Conservation (phyloP, 64 coral and sea anemone genomes). For the Montipora foliosa region DNA sequence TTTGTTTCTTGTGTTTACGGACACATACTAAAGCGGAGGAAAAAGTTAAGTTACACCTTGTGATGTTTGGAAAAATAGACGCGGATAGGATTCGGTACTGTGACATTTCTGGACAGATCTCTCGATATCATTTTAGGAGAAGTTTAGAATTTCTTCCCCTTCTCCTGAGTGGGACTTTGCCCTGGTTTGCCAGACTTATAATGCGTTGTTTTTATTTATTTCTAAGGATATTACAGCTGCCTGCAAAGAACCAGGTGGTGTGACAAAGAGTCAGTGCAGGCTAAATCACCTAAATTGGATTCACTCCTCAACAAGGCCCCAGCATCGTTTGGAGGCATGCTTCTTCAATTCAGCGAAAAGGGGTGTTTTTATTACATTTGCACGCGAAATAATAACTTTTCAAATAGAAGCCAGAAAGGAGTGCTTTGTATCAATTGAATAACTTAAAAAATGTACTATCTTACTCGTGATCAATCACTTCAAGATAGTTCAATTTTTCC, state of each 20-base stretch:
- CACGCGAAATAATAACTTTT: slow-evolving; percentile 96
- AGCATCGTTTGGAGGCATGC: slow-evolving; percentile 82
- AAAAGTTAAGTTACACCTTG: no score
- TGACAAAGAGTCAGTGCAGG: slow-evolving; percentile 61
- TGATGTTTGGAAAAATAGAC: no score
- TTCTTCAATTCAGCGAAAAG: slow-evolving; percentile 68
- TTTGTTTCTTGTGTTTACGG: no score
- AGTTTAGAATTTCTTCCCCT: no score
- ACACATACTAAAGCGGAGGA: no score
- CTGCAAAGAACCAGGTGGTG: slow-evolving; percentile 15
- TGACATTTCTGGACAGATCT: no score
- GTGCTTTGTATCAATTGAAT: slow-evolving; percentile 71
- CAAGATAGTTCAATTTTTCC: neutral
- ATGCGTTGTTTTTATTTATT: slow-evolving; percentile 7
- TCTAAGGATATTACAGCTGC: slow-evolving; percentile 82
- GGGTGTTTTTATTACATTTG: slow-evolving; percentile 88
- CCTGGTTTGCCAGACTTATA: neutral
- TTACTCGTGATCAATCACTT: neutral
- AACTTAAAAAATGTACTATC: neutral
- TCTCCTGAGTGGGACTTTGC: no score
- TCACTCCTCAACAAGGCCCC: slow-evolving; percentile 92
- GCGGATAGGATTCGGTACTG: no score
- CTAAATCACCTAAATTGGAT: slow-evolving; percentile 73
- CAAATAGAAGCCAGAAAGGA: slow-evolving; percentile 99
- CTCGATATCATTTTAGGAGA: no score